Base-by-base conservation (phyloP, 2,888 invertebrate species). In the Pyrgus malvae region DNA sequence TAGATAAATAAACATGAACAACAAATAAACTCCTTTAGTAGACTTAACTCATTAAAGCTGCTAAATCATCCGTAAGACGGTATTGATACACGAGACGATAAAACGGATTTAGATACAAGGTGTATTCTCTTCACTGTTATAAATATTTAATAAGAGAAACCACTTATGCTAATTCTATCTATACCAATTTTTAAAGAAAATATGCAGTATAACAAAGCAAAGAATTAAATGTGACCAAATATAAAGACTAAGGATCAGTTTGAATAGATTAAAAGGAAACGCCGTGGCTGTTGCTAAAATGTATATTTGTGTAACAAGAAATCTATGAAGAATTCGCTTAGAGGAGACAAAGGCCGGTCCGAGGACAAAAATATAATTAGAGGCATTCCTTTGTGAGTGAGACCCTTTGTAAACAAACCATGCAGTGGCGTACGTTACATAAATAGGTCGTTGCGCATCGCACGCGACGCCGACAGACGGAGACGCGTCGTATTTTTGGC, bases 321-420 rank as follows among this genome's bases (percentile, higher is more conserved):
- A 51, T 29, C 27, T 44, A 19, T 2, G 9, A 8, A 37, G 44
- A 44, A 37, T 37, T 29, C 21, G 27, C 19, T 51, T 27, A n/a
- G 51, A 48, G 58, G 55, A 42, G 38, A 68, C 70, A 53, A 53
- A 53, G 45, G 37, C 37, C 29, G 38, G 23, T 29, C 29, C 38
- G 45, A 37, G 38, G 45, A 53, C 53, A 38, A 45, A 53, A 53
- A 53, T 53, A 53, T 29, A 45, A 23, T 14, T 37, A 53, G 45
- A 53, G 31, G 37, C 45, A 53, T 45, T 68, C 67, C 65, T 70
- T 68, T 70, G 70, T 69, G 59, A 64, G 64, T 64, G 56, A 48
- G 49, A 59, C 55, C 70, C 72, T 77, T 75, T 72, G 76, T 77
- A 76, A 77, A 78, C 78, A 80, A 74, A 76, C 68, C 69, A 67